phyloP scores from a whole-genome alignment of 1,140 invertebrate species.

The Drosophila jambulina region DNA sequence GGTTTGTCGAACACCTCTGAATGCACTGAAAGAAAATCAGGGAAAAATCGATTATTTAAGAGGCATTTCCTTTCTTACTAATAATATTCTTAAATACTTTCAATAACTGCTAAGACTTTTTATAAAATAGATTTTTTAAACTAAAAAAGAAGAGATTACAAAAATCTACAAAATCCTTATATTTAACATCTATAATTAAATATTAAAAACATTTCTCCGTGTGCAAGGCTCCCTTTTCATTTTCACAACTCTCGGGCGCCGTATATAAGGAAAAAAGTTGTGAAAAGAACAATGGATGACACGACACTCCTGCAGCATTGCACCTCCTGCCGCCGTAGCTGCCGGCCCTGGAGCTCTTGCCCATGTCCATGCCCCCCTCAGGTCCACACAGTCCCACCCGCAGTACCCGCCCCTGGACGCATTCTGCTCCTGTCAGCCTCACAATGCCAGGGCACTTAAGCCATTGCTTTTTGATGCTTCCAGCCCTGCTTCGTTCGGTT shows the following conservation, averaged over 20 bases:
- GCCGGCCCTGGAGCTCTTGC: constrained; percentile 1
- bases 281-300: constrained; percentile 76
- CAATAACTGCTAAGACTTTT: too few relatives aligned
- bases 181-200: neutral
- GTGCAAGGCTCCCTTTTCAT: constrained; percentile 65
- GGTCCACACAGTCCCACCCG: constrained; percentile 1
- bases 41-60: neutral
- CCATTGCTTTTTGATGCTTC: constrained; percentile 78
- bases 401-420: constrained; percentile 9
- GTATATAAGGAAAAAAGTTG: constrained; percentile 54
- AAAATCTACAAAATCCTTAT: too few relatives aligned
- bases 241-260: constrained; percentile 53
- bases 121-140: too few relatives aligned
- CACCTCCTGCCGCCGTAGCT: constrained; percentile 5
- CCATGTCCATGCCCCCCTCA: neutral
- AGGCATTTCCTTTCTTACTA: too few relatives aligned
- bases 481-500: constrained; percentile 25
- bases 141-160: too few relatives aligned
- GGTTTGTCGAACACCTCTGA: constrained; percentile 61
- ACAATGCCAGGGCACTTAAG: constrained; percentile 79
- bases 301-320: constrained; percentile 46
- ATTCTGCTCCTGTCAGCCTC: constrained; percentile 68
- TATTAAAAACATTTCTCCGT: constrained; percentile 6
- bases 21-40: constrained; percentile 2
- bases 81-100: too few relatives aligned